Conservation (phyloP, 2,888 invertebrate genomes). For the Sarcophaga rosellei region DNA sequence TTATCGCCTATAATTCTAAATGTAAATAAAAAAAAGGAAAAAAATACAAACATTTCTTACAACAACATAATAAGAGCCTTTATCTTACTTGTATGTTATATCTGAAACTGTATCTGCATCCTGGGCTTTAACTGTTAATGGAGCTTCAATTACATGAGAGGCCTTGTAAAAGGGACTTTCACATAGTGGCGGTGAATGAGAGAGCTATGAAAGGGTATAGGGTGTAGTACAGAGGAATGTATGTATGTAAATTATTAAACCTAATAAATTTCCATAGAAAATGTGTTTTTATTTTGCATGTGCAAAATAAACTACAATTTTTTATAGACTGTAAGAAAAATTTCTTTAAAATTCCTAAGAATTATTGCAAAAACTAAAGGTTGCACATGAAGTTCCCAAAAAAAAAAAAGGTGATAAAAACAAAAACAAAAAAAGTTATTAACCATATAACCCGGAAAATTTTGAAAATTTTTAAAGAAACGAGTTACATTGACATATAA, state of each 20-base stretch:
- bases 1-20: constrained; percentile 78
- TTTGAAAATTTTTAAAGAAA: constrained; percentile 7
- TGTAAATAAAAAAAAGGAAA: constrained; percentile 9
- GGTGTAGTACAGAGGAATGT: no score
- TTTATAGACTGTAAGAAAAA: no score
- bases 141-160: constrained; percentile 91
- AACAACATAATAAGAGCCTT: background rate
- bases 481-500: constrained; percentile 46
- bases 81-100: constrained; percentile 84
- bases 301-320: no score
- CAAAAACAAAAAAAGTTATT: background rate
- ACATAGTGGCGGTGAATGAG: constrained; percentile 94
- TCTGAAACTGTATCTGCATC: constrained; percentile 92
- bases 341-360: no score
- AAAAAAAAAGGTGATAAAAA: background rate
- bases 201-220: no score
- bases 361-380: background rate
- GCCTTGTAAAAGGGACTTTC: constrained; percentile 89
- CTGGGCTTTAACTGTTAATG: constrained; percentile 87
- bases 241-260: no score
- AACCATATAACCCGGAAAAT: constrained; percentile 32
- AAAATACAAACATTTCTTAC: background rate
- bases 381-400: no score
- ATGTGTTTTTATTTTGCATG: no score
- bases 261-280: no score